Evolutionary conservation across 2,888 invertebrate genomes (phyloP).

Genomic region (Trichopria drosophilae): DNA sequence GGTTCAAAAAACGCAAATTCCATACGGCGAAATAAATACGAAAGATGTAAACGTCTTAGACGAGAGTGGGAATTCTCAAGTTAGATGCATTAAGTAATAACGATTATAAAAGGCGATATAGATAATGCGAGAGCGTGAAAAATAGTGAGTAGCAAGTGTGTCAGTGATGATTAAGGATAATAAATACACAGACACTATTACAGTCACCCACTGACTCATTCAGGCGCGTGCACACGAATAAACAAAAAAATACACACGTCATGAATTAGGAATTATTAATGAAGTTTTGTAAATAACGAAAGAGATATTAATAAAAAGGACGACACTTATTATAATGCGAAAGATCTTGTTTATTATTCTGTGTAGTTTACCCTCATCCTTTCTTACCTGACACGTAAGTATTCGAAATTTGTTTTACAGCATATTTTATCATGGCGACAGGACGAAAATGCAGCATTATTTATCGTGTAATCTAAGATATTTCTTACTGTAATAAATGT

Average conservation of each 20-base stretch:
- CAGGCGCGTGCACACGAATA: too few relatives aligned
- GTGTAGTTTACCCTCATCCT: too few relatives aligned
- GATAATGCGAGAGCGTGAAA: not conserved
- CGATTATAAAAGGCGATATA: conserved; percentile 7
- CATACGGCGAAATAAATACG: conserved; percentile 8
- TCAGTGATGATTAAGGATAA: conserved; percentile 39
- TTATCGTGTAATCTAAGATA: too few relatives aligned
- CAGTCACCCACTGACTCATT: too few relatives aligned
- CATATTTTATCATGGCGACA: too few relatives aligned
- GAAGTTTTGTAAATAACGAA: conserved; percentile 58
- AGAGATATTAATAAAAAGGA: conserved; percentile 57
- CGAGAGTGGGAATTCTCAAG: conserved; percentile 12
- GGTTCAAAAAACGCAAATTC: conserved; percentile 11
- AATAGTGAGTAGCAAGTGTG: conserved; percentile 51
- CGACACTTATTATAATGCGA: conserved; percentile 49
- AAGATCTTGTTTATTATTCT: conserved; percentile 15
- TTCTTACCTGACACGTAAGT: too few relatives aligned
- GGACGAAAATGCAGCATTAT: too few relatives aligned
- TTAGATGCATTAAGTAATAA: conserved; percentile 26
- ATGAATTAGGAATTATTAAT: conserved; percentile 54
- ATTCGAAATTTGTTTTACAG: too few relatives aligned
- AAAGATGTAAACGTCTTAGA: conserved; percentile 11
- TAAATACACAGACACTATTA: conserved; percentile 10
- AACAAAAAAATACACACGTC: conserved; percentile 31
- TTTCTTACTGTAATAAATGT: too few relatives aligned